Evolutionary conservation across 2,888 invertebrate genomes (phyloP), one percentile per base, ranked within the genome.

Genomic region (Drosophila anomalata): DNA sequence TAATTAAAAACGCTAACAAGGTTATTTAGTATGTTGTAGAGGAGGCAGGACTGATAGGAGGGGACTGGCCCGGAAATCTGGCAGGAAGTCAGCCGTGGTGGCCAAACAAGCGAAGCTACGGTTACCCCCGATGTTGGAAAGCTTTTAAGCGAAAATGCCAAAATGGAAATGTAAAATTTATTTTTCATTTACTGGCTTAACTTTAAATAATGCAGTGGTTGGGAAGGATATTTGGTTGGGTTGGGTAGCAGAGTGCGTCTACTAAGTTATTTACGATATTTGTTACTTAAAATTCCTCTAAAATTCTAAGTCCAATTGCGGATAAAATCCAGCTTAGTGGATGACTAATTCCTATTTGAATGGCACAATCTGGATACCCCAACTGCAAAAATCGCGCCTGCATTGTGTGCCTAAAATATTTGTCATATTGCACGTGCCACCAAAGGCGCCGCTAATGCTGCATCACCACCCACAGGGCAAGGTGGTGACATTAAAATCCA

Each of bases 1-100:
- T 90, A 91, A 91, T 91, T 91, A 91, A 91, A 90, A 91, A 89
- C 88, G 86, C 89, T 90, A 91, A 91, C 91, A 90, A 90, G 90
- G 90, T 91, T 91, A 91, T 91, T 90, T 87, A 88, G 77, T 77
- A 60, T 54, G 73, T 71, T 69, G 54, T 31, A 26, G 36, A n/a
- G 9, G 9, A 50, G 54, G 12, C 4, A 8, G 54, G 9, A 2
- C 11, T 11, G 44, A 29, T 0, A 48, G 8, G 1, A 48, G 9
- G 54, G 44, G 44, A 26, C 48, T 42, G 42, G 51, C 24, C 69
- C 36, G 79, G 59, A 68, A 78, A 72, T 76, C 72, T 71, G 75
- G 44, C 87, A 68, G 79, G 71, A 77, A 79, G 82, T 80, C 78
- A 76, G 56, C 70, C 70, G 55, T 62, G 56, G 41, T 11, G 4